Evolutionary conservation across 2,888 invertebrate genomes (phyloP), one percentile per base, ranked within the genome.

Genomic region (Cartodere bifasciata): DNA sequence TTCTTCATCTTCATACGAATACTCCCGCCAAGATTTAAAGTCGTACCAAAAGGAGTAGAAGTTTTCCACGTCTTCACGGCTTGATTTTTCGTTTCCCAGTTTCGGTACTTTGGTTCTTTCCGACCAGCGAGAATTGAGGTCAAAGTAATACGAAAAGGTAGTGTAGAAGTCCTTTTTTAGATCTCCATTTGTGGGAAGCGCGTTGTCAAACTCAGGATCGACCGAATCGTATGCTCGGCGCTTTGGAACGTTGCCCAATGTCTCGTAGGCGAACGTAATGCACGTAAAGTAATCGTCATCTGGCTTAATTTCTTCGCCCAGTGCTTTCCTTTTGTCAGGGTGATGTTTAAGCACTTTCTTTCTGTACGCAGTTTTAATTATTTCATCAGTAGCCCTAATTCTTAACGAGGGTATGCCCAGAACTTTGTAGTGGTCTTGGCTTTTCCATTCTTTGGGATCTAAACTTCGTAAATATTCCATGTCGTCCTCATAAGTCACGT

Each of bases 31-130:
- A 0, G 97, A 95, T 44, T 94, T 91, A 62, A 97, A 98, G 49
- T 90, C 82, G 58, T 86, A 95, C 98, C 98, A 98, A 60, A 95
- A 98, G 10, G 83, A 78, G 57, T 99, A 98, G 63, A 99, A 99
- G 26, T 68, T 63, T 53, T 97, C 91, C 1, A 99, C 95, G 49
- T 84, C 76, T 41, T 81, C 80, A 31, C 90, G 69, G 2, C 77
- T 64, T 31, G 85, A 76, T 35, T 80, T 67, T n/a, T 73, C 70
- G 51, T 77, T 74, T 9, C 80, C 72, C 27, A 99, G 64, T 36
- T 71, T 62, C 30, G 97, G 97, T 21, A 91, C 90, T 39, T 81
- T 76, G 43, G 72, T 73, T 47, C 77, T 84, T 42, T 81, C 85
- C 0, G 95, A 94, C 94, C 95, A 99, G 29, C 94, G 68, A 2